phyloP scores from a whole-genome alignment of 2,113 vertebrate genomes.

The Poeciliopsis occidentalis region DNA sequence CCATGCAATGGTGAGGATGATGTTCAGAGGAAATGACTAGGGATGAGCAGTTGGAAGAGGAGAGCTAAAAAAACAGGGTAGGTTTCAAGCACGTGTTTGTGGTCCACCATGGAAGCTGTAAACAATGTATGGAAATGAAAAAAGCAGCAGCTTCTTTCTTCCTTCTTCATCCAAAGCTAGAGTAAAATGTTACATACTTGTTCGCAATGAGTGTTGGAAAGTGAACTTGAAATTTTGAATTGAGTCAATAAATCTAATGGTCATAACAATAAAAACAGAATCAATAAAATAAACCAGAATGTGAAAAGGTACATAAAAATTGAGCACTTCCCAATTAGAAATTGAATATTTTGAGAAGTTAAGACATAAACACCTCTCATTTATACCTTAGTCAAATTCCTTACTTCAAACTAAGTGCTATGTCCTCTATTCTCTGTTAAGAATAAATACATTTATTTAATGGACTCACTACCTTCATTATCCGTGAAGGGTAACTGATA shows the following conservation, averaged over 20 bases:
- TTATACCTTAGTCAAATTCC: not conserved
- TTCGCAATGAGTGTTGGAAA: not conserved
- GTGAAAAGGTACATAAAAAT: too few species aligned
- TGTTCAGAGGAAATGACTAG: constrained; percentile 66
- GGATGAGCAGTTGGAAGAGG: constrained; percentile 48
- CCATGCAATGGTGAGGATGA: constrained; percentile 45
- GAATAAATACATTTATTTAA: not conserved
- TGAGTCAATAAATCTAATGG: not conserved
- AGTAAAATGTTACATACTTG: not conserved
- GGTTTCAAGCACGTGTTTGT: constrained; percentile 21
- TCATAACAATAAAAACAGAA: not conserved
- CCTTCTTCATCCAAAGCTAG: not conserved
- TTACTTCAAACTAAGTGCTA: not conserved
- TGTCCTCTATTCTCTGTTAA: not conserved
- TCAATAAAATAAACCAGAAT: not conserved
- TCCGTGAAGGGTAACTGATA: not conserved
- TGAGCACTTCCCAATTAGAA: too few species aligned
- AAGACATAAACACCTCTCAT: not conserved
- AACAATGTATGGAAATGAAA: constrained; percentile 3
- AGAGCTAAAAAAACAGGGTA: constrained; percentile 30
- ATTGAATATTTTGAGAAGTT: not conserved
- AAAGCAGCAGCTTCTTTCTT: not conserved
- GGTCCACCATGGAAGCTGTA: constrained; percentile 15
- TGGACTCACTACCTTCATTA: not conserved
- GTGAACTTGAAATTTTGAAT: not conserved